Percentiles rank a stretch among this genome's conserved stretches.
phyloP scores from a whole-genome alignment of 2,113 vertebrate species.

The Jacana jacana region DNA sequence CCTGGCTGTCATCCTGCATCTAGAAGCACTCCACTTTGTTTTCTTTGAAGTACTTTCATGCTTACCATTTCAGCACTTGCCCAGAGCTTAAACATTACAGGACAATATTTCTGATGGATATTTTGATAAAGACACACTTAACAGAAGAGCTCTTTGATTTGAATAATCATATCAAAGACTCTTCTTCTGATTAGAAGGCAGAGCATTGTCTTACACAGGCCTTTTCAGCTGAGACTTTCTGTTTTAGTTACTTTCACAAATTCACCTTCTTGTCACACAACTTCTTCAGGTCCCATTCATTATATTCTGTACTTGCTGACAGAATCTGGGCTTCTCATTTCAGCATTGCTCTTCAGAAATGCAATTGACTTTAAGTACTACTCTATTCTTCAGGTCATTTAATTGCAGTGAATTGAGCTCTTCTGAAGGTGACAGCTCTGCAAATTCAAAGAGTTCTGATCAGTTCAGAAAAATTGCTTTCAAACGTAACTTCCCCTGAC shows the following conservation, averaged over 20 bases:
- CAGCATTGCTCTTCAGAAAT: not conserved
- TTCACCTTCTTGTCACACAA: not conserved
- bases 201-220: not conserved
- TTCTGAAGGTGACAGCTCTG: constrained; percentile 23
- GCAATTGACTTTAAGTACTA: constrained; percentile 35
- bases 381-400: constrained; percentile 51
- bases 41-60: not conserved
- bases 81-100: not conserved
- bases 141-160: constrained; percentile 23
- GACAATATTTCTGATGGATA: not conserved
- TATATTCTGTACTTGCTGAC: not conserved
- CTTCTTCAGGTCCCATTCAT: constrained; percentile 4
- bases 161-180: constrained; percentile 15
- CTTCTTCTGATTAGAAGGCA: not conserved
- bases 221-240: not conserved
- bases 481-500: not conserved
- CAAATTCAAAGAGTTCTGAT: constrained; percentile 48
- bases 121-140: constrained; percentile 35
- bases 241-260: constrained; percentile 29
- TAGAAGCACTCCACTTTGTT: not conserved
- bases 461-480: constrained; percentile 36
- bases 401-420: constrained; percentile 40
- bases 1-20: not conserved
- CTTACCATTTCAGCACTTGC: not conserved
- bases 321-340: not conserved